Evolutionary conservation across 2,113 vertebrate species (phyloP).

Genomic region (Xenus cinereus): DNA sequence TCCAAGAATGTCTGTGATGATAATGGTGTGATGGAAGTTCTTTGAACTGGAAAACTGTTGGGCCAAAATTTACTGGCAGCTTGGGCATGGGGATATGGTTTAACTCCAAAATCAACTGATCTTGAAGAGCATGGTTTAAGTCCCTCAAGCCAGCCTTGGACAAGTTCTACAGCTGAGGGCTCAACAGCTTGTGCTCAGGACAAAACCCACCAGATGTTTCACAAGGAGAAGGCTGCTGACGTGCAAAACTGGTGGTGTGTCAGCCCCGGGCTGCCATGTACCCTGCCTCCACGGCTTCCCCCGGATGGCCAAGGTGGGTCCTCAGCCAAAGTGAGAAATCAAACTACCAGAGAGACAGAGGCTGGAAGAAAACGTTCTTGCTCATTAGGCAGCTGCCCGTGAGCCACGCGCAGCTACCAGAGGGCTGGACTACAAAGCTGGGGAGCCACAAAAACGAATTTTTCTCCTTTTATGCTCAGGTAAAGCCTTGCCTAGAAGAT

Average conservation of each 20-base stretch:
- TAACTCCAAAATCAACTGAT: not conserved
- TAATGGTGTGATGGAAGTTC: not conserved
- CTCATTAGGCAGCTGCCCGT: accelerated
- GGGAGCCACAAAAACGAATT: too few species aligned
- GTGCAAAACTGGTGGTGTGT: accelerated
- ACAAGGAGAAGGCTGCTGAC: not conserved
- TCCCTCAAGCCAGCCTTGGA: not conserved
- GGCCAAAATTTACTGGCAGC: not conserved
- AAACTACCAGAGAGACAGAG: not conserved
- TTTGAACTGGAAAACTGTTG: not conserved
- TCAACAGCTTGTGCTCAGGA: too few species aligned
- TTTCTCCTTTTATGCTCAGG: not conserved
- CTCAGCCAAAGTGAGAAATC: not conserved
- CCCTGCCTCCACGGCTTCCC: not conserved
- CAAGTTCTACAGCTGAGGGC: not conserved
- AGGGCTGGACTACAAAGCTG: not conserved
- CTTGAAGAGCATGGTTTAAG: not conserved
- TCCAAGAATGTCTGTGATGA: not conserved
- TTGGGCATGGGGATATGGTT: not conserved
- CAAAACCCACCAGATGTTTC: not conserved
- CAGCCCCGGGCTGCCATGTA: not conserved
- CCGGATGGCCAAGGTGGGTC: accelerated
- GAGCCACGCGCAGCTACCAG: accelerated
- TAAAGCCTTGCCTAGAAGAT: not conserved
- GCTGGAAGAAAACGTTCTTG: accelerated